A percentile compares a stretch with the other conserved stretches of the same genome.
phyloP scores from a whole-genome alignment of 1,140 invertebrate species.

The Scaptomyza hsui region DNA sequence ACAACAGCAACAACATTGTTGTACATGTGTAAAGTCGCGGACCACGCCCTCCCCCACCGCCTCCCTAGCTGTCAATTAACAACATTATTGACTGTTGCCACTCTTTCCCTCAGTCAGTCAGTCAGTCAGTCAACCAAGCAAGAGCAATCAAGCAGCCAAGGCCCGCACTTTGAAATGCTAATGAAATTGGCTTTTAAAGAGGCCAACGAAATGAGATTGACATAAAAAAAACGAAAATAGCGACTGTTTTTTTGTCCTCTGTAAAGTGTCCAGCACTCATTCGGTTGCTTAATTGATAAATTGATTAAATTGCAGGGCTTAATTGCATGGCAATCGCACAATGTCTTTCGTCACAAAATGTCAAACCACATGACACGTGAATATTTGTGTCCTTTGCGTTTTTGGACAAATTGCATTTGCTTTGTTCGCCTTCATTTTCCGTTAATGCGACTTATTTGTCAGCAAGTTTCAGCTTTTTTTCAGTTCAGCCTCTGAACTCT shows the following conservation, averaged over 20 bases:
- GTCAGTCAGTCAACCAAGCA: constrained; percentile 5
- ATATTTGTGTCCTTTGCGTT: constrained; percentile 29
- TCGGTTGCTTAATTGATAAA: constrained; percentile 73
- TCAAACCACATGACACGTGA: constrained; percentile 40
- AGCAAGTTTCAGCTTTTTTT: constrained; percentile 67
- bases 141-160: constrained; percentile 5
- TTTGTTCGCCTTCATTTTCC: constrained; percentile 52
- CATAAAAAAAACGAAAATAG: constrained; percentile 18
- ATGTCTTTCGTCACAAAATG: constrained; percentile 38
- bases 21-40: constrained; percentile 11
- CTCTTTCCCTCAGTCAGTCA: background rate
- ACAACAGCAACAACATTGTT: constrained; percentile 54
- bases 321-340: constrained; percentile 57
- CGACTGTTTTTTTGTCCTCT: constrained; percentile 16
- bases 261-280: background rate
- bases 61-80: constrained; percentile 63
- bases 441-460: constrained; percentile 80
- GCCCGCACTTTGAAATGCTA: constrained; percentile 77
- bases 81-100: constrained; percentile 73
- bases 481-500: constrained; percentile 31
- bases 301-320: constrained; percentile 79
- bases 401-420: constrained; percentile 61
- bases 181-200: constrained; percentile 79
- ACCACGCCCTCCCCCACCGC: constrained; percentile 50
- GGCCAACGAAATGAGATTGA: constrained; percentile 5